phyloP scores from a whole-genome alignment of 2,797 vertebrate genomes.

The Phoebastria nigripes region DNA sequence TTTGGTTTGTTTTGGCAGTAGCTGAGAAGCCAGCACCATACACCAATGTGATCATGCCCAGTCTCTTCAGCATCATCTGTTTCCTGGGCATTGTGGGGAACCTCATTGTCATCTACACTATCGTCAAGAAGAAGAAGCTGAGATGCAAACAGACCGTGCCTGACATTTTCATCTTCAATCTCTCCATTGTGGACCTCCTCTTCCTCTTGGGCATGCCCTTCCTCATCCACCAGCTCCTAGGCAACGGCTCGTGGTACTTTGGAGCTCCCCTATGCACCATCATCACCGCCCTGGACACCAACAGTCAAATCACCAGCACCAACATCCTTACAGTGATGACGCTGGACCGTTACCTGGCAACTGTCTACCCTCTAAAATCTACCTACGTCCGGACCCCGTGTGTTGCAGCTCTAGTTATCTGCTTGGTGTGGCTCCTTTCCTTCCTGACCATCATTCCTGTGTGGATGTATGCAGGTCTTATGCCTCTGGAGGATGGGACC shows the following conservation, averaged over 20 bases:
- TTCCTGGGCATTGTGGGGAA: conserved; percentile 83
- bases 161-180: conserved; percentile 85
- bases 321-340: conserved; percentile 89
- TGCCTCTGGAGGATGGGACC: conserved; percentile 79
- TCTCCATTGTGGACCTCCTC: conserved; percentile 84
- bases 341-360: conserved; percentile 85
- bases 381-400: conserved; percentile 80
- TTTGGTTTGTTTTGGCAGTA: conserved; percentile 49
- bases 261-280: conserved; percentile 83
- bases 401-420: conserved; percentile 75
- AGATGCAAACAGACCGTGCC: conserved; percentile 81
- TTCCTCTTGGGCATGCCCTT: conserved; percentile 88
- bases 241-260: conserved; percentile 85
- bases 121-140: conserved; percentile 83
- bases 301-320: conserved; percentile 88
- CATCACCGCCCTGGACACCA: conserved; percentile 85
- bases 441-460: conserved; percentile 83
- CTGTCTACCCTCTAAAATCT: conserved; percentile 85
- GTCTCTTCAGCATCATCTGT: conserved; percentile 84
- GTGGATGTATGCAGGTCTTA: conserved; percentile 86
- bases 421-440: conserved; percentile 82
- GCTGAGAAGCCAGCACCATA: conserved; percentile 58
- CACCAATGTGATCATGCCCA: conserved; percentile 77
- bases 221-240: conserved; percentile 87
- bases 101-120: conserved; percentile 84